Evolutionary conservation across 30 jellyfish, hydroid and myxozoan genomes (phyloP).

Genomic region (Chironex yamaguchii): DNA sequence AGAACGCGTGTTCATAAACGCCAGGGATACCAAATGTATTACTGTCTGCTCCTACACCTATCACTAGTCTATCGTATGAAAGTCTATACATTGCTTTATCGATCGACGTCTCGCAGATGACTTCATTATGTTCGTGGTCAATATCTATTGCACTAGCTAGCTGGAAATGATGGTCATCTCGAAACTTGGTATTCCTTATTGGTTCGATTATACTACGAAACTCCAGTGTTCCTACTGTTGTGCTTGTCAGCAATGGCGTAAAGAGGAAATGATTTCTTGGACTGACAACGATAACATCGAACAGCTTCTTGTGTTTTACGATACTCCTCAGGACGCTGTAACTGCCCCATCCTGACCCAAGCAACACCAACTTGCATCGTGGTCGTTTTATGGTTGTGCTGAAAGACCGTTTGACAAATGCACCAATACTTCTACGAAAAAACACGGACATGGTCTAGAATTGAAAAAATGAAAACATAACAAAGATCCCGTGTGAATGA

Average conservation of each 20-base stretch:
- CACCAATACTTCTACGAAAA: too few relatives aligned
- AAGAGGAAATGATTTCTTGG: slow-evolving; percentile 97
- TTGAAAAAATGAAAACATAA: too few relatives aligned
- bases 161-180: slow-evolving; percentile 96
- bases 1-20: slow-evolving; percentile 87
- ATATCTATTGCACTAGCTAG: slow-evolving; percentile 80
- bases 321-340: slow-evolving; percentile 88
- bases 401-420: too few relatives aligned
- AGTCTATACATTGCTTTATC: slow-evolving; percentile 64
- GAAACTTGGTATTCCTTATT: slow-evolving; percentile 79
- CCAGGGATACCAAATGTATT: slow-evolving; percentile 95
- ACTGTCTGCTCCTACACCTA: slow-evolving; percentile 96
- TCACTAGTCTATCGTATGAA: slow-evolving; percentile 82
- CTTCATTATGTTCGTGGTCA: slow-evolving; percentile 69
- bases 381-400: too few relatives aligned
- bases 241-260: slow-evolving; percentile 93
- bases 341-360: slow-evolving; percentile 98
- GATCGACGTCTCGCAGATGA: slow-evolving; percentile 75
- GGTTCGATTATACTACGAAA: slow-evolving; percentile 98
- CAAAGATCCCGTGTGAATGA: too few relatives aligned
- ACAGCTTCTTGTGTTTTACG: slow-evolving; percentile 58
- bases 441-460: too few relatives aligned
- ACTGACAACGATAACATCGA: slow-evolving; percentile 94
- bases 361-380: slow-evolving; percentile 78
- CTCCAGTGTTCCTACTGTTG: slow-evolving; percentile 98